Conservation (phyloP, 2,113 vertebrate species). For the Megaceryle torquata region DNA sequence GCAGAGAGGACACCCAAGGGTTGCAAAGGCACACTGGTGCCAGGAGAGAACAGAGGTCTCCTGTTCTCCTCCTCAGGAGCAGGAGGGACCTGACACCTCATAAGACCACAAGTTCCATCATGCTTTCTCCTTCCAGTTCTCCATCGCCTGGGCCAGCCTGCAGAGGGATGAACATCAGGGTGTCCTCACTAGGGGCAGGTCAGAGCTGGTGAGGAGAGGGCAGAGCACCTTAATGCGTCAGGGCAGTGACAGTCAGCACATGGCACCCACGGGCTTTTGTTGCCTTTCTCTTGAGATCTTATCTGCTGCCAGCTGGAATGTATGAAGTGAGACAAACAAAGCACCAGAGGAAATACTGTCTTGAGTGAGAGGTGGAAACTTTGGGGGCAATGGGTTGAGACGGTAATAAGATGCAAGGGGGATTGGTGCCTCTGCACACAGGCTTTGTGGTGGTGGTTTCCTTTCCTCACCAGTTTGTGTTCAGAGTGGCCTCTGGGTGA, state of each 20-base stretch:
- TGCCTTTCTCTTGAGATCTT: conserved; percentile 48
- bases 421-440: not conserved
- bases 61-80: not conserved
- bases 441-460: not conserved
- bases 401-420: not conserved
- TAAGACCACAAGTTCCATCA: not conserved
- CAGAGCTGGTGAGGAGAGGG: not conserved
- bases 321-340: conserved; percentile 42
- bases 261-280: not conserved
- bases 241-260: not conserved
- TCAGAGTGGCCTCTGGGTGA: not conserved
- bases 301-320: conserved; percentile 26
- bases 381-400: not conserved
- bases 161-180: not conserved
- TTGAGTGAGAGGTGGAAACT: not conserved
- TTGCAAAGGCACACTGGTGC: not conserved
- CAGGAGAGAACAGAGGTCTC: not conserved
- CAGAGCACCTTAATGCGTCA: not conserved
- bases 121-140: not conserved
- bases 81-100: not conserved
- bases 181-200: not conserved
- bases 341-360: not conserved
- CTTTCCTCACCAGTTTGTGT: not conserved
- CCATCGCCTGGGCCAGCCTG: not conserved
- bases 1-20: not conserved